A percentile compares a stretch with the other conserved stretches of the same genome.
Conservation (phyloP, 2,113 vertebrate species). For the Ceyx melanurus region DNA sequence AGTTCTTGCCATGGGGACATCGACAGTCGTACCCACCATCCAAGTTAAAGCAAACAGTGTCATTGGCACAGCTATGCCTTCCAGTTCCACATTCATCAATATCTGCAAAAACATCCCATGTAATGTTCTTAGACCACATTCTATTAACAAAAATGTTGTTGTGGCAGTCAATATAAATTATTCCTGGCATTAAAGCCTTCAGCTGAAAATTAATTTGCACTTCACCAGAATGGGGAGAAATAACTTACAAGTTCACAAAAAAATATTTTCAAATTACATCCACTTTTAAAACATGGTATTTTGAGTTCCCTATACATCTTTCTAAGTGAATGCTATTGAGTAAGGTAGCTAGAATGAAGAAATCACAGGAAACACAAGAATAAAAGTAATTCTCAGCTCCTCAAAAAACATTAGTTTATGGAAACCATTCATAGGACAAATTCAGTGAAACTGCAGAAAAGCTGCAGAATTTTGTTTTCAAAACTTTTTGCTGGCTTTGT, state of each 20-base stretch:
- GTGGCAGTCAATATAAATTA: neutral
- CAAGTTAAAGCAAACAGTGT: conserved; percentile 98
- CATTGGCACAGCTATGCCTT: conserved; percentile 95
- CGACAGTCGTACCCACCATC: conserved; percentile 97
- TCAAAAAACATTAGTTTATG: neutral
- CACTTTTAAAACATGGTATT: neutral
- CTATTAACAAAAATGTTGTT: conserved; percentile 20
- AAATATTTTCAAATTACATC: neutral
- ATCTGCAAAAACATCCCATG: conserved; percentile 76
- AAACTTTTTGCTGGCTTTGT: neutral
- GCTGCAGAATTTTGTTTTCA: neutral
- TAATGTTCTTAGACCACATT: conserved; percentile 16
- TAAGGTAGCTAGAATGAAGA: neutral
- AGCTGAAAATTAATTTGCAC: conserved; percentile 35
- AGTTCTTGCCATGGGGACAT: conserved; percentile 97
- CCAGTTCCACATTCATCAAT: conserved; percentile 95
- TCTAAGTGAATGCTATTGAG: neutral
- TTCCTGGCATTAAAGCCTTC: conserved; percentile 9
- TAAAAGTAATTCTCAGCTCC: neutral
- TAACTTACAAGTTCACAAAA: neutral
- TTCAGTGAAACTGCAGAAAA: neutral
- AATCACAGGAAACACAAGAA: neutral
- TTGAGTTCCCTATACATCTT: neutral
- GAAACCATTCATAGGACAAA: neutral
- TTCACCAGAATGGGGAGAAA: neutral